These are phyloP conservation scores for Apogon talboti DNA, from an alignment of 2,797 vertebrate genomes.

Conservation along the genomic window DNA sequence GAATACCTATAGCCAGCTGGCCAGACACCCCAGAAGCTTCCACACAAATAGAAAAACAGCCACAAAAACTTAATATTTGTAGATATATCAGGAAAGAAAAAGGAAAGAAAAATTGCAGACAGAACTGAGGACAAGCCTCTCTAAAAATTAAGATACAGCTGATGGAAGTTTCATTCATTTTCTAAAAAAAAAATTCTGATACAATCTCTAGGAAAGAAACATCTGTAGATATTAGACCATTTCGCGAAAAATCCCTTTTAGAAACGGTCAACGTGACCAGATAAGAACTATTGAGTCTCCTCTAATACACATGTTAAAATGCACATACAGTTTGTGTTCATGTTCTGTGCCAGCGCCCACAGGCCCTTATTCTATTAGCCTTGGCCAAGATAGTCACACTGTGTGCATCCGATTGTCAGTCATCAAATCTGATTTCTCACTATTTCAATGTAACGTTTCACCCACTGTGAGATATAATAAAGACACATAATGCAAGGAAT, in stretches of 20 bases:
- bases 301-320: slow-evolving; percentile 26
- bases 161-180: slow-evolving; percentile 15
- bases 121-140: not conserved
- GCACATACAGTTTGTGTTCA: slow-evolving; percentile 15
- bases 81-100: slow-evolving; percentile 18
- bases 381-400: slow-evolving; percentile 23
- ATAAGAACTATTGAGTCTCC: not conserved
- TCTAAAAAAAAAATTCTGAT: slow-evolving; percentile 12
- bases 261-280: too few relatives aligned
- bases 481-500: slow-evolving; percentile 29
- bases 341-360: slow-evolving; percentile 21
- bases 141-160: not conserved
- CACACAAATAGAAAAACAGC: slow-evolving; percentile 28
- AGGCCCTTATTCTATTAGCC: slow-evolving; percentile 29
- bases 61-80: slow-evolving; percentile 16
- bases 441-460: not conserved
- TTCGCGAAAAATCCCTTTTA: slow-evolving; percentile 10
- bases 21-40: slow-evolving; percentile 68
- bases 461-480: not conserved
- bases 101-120: not conserved
- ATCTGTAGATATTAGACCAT: not conserved
- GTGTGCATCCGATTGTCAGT: slow-evolving; percentile 16
- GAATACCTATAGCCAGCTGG: slow-evolving; percentile 65
- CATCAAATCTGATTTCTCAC: slow-evolving; percentile 5
- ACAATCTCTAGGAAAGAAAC: not conserved